Evolutionary conservation across 1,140 invertebrate species (phyloP).

Genomic region (Drosophila yakuba): DNA sequence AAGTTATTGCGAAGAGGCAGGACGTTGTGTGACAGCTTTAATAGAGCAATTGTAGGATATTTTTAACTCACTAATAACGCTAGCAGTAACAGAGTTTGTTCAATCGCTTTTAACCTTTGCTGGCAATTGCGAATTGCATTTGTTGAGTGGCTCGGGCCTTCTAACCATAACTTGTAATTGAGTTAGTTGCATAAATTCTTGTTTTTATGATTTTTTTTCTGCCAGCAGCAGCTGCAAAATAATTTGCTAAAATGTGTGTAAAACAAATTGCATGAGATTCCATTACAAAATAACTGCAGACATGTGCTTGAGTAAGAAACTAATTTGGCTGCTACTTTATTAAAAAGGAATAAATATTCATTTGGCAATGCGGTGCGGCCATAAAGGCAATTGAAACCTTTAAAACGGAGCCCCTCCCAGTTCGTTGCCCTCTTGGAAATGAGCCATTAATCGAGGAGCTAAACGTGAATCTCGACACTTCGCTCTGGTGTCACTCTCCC

Average conservation of each 20-base stretch:
- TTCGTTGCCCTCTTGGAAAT: constrained; percentile 26
- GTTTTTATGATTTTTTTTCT: constrained; percentile 11
- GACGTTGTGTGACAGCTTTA: constrained; percentile 16
- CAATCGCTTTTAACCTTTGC: constrained; percentile 36
- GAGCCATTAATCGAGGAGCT: constrained; percentile 22
- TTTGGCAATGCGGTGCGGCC: constrained; percentile 2
- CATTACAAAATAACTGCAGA: constrained; percentile 22
- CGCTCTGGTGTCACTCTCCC: constrained; percentile 28
- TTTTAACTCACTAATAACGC: neutral
- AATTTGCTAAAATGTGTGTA: constrained; percentile 30
- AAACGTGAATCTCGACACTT: constrained; percentile 33
- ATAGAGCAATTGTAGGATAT: constrained; percentile 19
- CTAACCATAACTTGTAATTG: constrained; percentile 39
- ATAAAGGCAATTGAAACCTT: constrained; percentile 15
- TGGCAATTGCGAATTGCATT: neutral
- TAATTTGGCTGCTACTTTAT: constrained; percentile 23
- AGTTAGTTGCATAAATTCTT: constrained; percentile 40
- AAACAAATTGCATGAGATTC: constrained; percentile 40
- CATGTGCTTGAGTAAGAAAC: constrained; percentile 3
- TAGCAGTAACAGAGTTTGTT: neutral
- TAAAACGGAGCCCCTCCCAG: constrained; percentile 13
- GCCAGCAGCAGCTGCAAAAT: constrained; percentile 29
- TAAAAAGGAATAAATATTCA: constrained; percentile 45
- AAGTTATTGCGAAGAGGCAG: neutral
- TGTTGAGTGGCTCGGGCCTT: constrained; percentile 20